Percentiles rank a stretch among this genome's conserved stretches.
Conservation (phyloP, 2,113 vertebrate genomes). For the Echinops telfairi region DNA sequence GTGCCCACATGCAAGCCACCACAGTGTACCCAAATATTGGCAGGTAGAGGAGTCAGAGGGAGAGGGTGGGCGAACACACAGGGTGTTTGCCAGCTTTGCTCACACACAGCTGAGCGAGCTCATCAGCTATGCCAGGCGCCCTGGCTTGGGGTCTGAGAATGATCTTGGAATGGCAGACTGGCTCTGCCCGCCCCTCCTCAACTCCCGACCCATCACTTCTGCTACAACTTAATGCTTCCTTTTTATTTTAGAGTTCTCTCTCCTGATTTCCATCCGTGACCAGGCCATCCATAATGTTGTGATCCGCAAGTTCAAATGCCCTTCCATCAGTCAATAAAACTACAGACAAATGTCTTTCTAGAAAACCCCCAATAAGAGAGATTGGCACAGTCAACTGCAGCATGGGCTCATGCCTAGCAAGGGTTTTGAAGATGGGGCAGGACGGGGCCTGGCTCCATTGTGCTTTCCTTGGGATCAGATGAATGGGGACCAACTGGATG, state of each 20-base stretch:
- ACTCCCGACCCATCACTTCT: not conserved
- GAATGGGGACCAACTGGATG: too few species aligned
- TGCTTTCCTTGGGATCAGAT: too few species aligned
- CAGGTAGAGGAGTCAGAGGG: not conserved
- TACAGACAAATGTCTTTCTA: too few species aligned
- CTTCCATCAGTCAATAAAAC: too few species aligned
- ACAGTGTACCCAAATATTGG: not conserved
- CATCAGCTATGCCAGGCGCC: accelerated
- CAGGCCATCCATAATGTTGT: too few species aligned
- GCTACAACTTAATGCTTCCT: not conserved
- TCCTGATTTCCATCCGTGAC: not conserved
- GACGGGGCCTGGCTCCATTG: too few species aligned
- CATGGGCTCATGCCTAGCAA: too few species aligned
- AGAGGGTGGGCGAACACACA: not conserved
- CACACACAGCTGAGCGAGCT: not conserved
- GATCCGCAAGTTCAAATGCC: too few species aligned
- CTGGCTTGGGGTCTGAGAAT: not conserved
- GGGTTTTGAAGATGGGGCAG: too few species aligned
- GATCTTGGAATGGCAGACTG: not conserved
- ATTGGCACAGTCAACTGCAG: too few species aligned
- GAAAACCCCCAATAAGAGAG: too few species aligned
- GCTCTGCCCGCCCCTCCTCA: too few species aligned
- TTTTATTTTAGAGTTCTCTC: not conserved
- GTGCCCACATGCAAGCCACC: not conserved
- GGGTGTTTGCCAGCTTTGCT: accelerated